These are phyloP conservation scores for Lepilemur ruficaudatus DNA, from an alignment of 2,797 vertebrate genomes.

Conservation along the genomic window DNA sequence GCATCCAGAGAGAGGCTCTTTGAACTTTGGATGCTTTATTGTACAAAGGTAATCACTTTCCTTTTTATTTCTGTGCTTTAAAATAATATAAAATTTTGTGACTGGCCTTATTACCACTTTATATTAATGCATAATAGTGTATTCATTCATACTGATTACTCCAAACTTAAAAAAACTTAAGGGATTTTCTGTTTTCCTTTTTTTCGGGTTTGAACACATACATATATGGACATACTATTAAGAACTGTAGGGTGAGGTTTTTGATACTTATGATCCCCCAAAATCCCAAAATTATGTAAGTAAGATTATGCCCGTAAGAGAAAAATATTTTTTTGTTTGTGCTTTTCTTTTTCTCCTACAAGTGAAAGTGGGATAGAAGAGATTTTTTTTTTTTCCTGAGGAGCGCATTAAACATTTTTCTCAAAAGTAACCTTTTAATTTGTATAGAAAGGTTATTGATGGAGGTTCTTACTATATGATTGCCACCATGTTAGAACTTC, in stretches of 20 bases:
- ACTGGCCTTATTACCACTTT: background rate
- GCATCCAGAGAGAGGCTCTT: slow-evolving; percentile 97
- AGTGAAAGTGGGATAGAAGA: background rate
- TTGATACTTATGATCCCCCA: background rate
- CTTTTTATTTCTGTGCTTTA: slow-evolving; percentile 45
- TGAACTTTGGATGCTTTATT: slow-evolving; percentile 99
- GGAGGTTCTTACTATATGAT: background rate
- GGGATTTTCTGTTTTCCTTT: background rate
- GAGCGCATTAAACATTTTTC: slow-evolving; percentile 30
- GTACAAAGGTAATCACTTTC: slow-evolving; percentile 91
- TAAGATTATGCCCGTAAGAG: background rate
- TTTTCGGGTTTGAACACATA: background rate
- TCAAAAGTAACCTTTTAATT: slow-evolving; percentile 10
- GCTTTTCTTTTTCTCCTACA: background rate
- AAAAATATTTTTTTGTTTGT: slow-evolving; percentile 46
- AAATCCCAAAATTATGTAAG: slow-evolving; percentile 19
- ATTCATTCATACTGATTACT: background rate
- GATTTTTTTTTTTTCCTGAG: background rate
- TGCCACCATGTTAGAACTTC: background rate
- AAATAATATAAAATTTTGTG: slow-evolving; percentile 51
- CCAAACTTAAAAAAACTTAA: slow-evolving; percentile 8
- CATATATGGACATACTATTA: background rate
- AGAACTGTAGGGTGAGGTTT: slow-evolving; percentile 16
- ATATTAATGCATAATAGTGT: background rate
- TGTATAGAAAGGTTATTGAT: background rate